Evolutionary conservation across 2,888 invertebrate species (phyloP), one percentile per base, ranked within the genome.

Genomic region (Dynastes tityus): DNA sequence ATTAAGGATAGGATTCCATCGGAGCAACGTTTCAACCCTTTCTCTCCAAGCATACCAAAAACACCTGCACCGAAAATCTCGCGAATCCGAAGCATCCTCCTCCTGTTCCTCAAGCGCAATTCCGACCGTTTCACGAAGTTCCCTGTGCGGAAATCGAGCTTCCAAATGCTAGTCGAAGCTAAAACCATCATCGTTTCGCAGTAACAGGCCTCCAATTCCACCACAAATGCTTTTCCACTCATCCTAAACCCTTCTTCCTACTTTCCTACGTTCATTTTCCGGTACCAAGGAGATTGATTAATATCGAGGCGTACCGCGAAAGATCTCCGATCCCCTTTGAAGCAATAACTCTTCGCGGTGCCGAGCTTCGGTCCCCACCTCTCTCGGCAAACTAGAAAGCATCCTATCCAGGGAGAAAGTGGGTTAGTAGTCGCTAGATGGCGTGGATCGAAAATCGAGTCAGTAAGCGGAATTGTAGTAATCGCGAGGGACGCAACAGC

Each of bases 341-440:
- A 53, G 53, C 53, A 53, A 53, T 53, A 53, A 53, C 6, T 53
- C 53, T 53, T 53, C 53, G n/a, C n/a, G n/a, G n/a, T 53, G n/a
- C 53, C 53, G 53, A n/a, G 53, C 53, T 16, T 53, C n/a, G 13
- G 0, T 16, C 16, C 13, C 16, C 6, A 11, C 8, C 16, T 1
- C 53, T 2, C 53, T 16, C n/a, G 13, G 13, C 53, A n/a, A 53
- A 53, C 53, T 53, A 53, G 16, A 53, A 13, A 11, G 51, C n/a
- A 2, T 53, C 16, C 5, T 6, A 6, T 9, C 53, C 11, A 16
- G 16, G 16, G n/a, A 53, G 53, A 53, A 53, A 53, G 53, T 53
- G n/a, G 53, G 53, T 53, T 53, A 53, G 53, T 53, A 53, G 45
- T 45, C 45, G 45, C 8, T 13, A 16, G 53, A 53, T 53, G 53